A percentile compares a stretch with the other conserved stretches of the same genome.
Conservation (phyloP, 2,888 invertebrate genomes). For the Chrysodeixis includens region DNA sequence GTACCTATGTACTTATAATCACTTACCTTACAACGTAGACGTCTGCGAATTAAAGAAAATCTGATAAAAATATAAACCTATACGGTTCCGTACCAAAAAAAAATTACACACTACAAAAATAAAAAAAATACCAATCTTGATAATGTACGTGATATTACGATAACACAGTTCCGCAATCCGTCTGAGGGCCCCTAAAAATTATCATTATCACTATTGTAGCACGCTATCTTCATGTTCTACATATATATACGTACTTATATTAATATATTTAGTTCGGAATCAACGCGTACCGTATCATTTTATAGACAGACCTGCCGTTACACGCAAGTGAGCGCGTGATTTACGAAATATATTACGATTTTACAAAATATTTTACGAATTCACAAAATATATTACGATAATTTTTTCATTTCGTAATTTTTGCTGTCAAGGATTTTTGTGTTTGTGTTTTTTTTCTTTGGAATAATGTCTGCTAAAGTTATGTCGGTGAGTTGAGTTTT, state of each 20-base stretch:
- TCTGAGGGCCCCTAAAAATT: constrained; percentile 51
- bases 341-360: background rate
- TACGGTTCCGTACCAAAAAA: background rate
- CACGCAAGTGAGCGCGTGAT: constrained; percentile 10
- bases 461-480: constrained; percentile 49
- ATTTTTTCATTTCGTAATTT: constrained; percentile 13
- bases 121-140: background rate
- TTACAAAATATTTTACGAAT: too few species aligned
- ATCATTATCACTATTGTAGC: constrained; percentile 69
- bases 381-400: background rate
- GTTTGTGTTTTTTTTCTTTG: constrained; percentile 39
- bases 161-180: constrained; percentile 24
- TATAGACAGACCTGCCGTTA: constrained; percentile 30
- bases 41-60: background rate
- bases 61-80: background rate
- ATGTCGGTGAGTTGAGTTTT: constrained; percentile 45
- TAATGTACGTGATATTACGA: background rate
- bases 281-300: constrained; percentile 47
- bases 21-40: background rate
- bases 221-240: constrained; percentile 68
- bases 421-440: constrained; percentile 18
- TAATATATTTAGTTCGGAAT: constrained; percentile 44
- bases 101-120: background rate
- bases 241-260: constrained; percentile 44
- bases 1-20: background rate